Evolutionary conservation across 2,797 vertebrate species (phyloP), one percentile per base, ranked within the genome.

Genomic region (Sardinella longiceps): DNA sequence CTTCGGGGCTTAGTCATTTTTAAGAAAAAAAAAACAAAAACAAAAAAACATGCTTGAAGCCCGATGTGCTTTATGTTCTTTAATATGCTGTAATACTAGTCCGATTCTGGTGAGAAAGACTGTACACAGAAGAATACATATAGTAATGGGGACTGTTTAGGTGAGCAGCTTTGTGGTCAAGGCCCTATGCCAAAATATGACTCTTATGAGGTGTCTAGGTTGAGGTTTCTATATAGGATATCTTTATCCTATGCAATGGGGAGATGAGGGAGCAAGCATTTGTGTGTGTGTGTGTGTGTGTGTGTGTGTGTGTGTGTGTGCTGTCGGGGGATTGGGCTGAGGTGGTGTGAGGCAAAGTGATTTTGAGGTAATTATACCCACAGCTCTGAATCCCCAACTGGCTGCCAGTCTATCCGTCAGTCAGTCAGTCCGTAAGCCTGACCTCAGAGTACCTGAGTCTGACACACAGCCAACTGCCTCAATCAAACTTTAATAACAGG

Each of bases 401-500:
- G 50, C 87, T 9, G 56, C 56, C 56, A 88, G 84, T 86, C 46
- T 10, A 48, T 4, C 6, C 46, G 43, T 9, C 46, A 48, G 46
- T 48, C 46, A 48, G 46, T 48, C 46, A 5, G 46, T 48, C 82
- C 83, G 85, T 86, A 84, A 84, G 86, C 87, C 86, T 84, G 84
- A 84, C 83, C 58, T 89, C 83, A 84, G 81, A 20, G 14, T 23
- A 20, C 56, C 56, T 58, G 43, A 7, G 2, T 58, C 23, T 58
- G 56, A 58, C 56, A 23, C 25, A 4, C 20, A 9, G 56, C 23
- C 56, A 58, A 58, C 20, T 58, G 56, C 63, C 80, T 83, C 89
- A 45, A 90, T 91, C 87, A 90, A 90, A 90, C 88, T 90, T 92
- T 90, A 87, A 92, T 90, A 87, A 85, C 84, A 83, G 86, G 82